These are phyloP conservation scores for Cisticola juncidis DNA, from an alignment of 2,113 vertebrate genomes.

Conservation along the genomic window DNA sequence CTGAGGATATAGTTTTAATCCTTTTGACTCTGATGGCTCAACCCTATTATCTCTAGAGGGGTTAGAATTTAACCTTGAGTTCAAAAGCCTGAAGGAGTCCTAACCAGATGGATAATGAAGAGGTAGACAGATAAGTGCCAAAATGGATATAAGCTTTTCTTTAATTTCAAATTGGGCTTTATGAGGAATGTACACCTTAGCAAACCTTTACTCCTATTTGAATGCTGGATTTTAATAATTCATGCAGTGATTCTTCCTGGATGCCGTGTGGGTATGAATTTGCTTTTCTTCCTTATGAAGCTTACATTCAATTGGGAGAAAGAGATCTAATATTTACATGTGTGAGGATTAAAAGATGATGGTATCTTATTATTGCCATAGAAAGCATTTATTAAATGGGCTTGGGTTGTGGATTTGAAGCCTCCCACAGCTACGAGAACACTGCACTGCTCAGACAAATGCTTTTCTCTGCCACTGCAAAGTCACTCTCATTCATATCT, in stretches of 20 bases:
- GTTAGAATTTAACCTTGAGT: conserved; percentile 11
- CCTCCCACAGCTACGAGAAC: neutral
- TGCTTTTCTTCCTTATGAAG: conserved; percentile 28
- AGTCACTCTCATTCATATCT: neutral
- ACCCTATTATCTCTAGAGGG: neutral
- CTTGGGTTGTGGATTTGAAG: neutral
- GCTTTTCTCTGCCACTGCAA: neutral
- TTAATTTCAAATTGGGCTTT: neutral
- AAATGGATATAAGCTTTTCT: neutral
- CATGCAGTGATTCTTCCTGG: neutral
- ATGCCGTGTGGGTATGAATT: neutral
- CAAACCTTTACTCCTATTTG: neutral
- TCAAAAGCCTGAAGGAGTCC: neutral
- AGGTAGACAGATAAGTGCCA: neutral
- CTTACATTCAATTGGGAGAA: neutral
- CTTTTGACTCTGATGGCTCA: neutral
- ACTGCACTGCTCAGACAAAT: neutral
- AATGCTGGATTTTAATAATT: conserved; percentile 42
- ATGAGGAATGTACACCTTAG: neutral
- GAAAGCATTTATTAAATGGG: neutral
- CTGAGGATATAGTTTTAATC: neutral
- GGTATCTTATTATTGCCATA: neutral
- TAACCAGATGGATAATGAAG: neutral
- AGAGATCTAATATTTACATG: conserved; percentile 55
- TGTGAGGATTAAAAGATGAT: conserved; percentile 12